phyloP scores from a whole-genome alignment of 2,797 vertebrate species.

The Xerus rutilus region DNA sequence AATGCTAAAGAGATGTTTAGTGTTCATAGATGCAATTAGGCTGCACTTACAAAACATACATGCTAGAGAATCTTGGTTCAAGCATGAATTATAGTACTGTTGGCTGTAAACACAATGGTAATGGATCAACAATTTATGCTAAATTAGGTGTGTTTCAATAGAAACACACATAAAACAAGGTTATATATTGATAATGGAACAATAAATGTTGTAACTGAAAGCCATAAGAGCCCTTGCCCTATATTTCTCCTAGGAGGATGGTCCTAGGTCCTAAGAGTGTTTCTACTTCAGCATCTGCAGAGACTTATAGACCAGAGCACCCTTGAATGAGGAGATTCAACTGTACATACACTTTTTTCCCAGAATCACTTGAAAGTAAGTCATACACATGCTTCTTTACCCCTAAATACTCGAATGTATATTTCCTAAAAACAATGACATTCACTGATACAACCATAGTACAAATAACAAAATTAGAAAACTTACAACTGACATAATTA shows the following conservation, averaged over 20 bases:
- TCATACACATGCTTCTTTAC: not conserved
- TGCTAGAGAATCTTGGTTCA: not conserved
- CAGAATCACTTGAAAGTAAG: not conserved
- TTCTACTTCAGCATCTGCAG: not conserved
- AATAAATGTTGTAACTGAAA: not conserved
- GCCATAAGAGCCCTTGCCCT: not conserved
- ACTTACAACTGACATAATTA: not conserved
- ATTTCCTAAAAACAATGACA: not conserved
- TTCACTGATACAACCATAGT: not conserved
- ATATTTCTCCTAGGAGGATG: not conserved
- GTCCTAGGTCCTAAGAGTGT: not conserved
- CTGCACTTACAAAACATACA: not conserved
- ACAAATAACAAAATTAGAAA: constrained; percentile 17
- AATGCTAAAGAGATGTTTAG: not conserved
- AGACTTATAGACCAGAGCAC: not conserved
- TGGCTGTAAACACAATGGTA: not conserved
- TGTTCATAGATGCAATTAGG: not conserved
- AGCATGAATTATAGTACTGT: not conserved
- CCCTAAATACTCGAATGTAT: not conserved
- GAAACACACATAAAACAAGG: not conserved
- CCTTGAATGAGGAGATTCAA: not conserved
- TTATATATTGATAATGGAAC: not conserved
- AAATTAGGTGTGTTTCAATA: not conserved
- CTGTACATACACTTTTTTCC: not conserved
- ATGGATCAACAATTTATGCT: not conserved